Conservation (phyloP, 2,888 invertebrate genomes). For the Andrena minutula region DNA sequence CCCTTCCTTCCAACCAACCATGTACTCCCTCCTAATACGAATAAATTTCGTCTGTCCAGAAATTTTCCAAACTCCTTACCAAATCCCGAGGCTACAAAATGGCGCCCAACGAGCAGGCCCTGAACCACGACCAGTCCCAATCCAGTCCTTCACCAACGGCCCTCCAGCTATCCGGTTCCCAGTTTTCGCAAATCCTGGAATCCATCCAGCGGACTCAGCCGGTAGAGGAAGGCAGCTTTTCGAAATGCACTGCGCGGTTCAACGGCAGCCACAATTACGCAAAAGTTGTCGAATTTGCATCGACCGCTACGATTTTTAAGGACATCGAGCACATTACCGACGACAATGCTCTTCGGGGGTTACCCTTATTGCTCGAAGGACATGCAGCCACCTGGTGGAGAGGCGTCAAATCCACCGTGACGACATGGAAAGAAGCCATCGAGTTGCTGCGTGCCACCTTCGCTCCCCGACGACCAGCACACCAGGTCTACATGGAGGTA, state of each 20-base stretch:
- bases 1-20: too few species aligned
- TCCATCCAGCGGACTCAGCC: too few species aligned
- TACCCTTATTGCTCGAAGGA: conserved; percentile 6
- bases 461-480: neutral
- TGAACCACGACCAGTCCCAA: too few species aligned
- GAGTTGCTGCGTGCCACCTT: neutral
- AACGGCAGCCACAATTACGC: neutral
- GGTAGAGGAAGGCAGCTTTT: neutral
- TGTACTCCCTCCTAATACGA: too few species aligned
- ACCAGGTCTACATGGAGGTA: neutral
- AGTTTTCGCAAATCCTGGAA: too few species aligned
- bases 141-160: too few species aligned
- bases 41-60: too few species aligned
- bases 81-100: too few species aligned
- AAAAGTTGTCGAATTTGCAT: neutral
- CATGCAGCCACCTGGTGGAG: conserved; percentile 13
- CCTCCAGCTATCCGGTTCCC: too few species aligned
- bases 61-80: too few species aligned
- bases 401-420: neutral
- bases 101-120: too few species aligned
- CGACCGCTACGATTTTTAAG: neutral
- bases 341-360: neutral
- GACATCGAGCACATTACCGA: neutral
- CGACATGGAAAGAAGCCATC: neutral
- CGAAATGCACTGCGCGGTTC: neutral